These are phyloP conservation scores for Onychostoma macrolepis DNA, from an alignment of 2,113 vertebrate species.

Conservation along the genomic window DNA sequence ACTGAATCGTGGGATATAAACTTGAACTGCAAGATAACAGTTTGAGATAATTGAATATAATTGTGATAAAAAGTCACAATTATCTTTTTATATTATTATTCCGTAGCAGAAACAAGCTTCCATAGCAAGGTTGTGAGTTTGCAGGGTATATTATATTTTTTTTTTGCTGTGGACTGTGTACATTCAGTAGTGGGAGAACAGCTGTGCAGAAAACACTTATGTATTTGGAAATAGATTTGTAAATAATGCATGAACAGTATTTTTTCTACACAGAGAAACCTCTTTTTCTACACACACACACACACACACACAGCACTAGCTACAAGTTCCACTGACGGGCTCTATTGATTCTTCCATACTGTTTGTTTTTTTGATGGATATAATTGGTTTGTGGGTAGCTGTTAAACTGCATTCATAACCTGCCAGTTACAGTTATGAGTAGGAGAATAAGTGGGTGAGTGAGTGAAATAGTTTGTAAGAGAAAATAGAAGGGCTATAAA, in stretches of 20 bases:
- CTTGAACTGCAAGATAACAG: neutral
- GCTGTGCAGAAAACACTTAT: neutral
- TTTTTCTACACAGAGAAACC: neutral
- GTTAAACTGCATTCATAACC: neutral
- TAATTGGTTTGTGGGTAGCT: conserved; percentile 8
- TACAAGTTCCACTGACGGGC: neutral
- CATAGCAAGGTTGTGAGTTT: neutral
- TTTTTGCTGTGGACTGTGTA: neutral
- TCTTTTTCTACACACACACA: neutral
- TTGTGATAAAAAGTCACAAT: neutral
- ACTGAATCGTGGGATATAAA: neutral
- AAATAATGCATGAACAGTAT: neutral
- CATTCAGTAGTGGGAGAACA: neutral
- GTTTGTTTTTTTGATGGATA: neutral
- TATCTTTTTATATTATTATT: neutral
- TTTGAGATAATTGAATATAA: neutral
- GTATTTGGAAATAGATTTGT: neutral
- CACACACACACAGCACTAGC: neutral
- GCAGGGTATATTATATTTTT: neutral
- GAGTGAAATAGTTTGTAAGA: neutral
- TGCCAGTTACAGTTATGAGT: neutral
- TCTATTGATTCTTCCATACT: neutral
- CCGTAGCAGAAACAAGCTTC: neutral
- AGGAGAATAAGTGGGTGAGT: neutral
- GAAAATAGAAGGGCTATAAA: neutral